Base-by-base conservation (phyloP, 1,140 invertebrate species). In the Drosophila malerkotliana region DNA sequence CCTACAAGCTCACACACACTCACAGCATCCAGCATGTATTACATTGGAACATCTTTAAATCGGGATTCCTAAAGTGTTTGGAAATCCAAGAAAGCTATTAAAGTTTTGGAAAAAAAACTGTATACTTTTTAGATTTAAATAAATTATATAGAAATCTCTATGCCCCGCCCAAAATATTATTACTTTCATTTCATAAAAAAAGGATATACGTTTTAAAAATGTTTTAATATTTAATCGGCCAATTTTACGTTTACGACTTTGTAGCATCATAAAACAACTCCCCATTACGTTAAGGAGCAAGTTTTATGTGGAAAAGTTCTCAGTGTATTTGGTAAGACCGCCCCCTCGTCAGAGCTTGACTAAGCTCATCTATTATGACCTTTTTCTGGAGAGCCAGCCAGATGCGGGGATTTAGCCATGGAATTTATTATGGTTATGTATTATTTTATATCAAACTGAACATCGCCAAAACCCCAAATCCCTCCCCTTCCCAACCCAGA, bases 351-450 rank as follows among this genome's bases (percentile, higher is more conserved):
- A 52, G 28, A 41, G 49, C 58, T 64, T 49, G 62, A 64, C 73
- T 76, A 82, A 83, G 76, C 83, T 88, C 83, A 87, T 87, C 83
- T 88, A 88, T 87, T 87, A 87, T 79, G 83, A 87, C 83, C 82
- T 83, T 87, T 85, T 87, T 83, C 83, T 87, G 81, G 74, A 82
- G 82, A 78, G 63, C 53, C 63, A 71, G 51, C 53, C 63, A 71
- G 51, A 74, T 73, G 71, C 79, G 67, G 72, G 82, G 83, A 87
- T 88, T 87, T 87, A 79, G 83, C 67, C 78, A 83, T 83, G 75
- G 83, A 87, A 87, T 87, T 87, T 87, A 87, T 87, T 87, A 87
- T 87, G 82, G 66, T 79, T 85, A 82, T 85, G 82, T 85, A 87
- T 78, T 87, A 44, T 44, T 44, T 44, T 44, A 88, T 87, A 79